A percentile compares a stretch with the other conserved stretches of the same genome.
phyloP scores from a whole-genome alignment of 2,113 vertebrate species.

The Serinus canaria region DNA sequence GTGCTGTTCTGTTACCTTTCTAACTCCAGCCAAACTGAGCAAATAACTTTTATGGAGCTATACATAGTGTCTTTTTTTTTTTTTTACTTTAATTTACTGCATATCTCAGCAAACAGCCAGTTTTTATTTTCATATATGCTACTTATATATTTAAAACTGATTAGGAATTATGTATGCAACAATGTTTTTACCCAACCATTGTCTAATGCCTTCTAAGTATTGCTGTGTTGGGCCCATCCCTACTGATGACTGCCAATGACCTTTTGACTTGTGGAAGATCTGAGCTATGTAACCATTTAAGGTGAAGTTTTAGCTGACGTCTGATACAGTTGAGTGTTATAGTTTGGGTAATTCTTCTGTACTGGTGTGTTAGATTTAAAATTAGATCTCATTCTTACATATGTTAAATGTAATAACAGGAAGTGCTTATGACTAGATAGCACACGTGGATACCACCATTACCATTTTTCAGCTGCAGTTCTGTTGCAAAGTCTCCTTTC shows the following conservation, averaged over 20 bases:
- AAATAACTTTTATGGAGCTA: neutral
- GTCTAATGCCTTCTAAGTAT: neutral
- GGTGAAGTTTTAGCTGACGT: neutral
- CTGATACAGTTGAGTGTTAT: neutral
- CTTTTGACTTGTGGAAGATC: neutral
- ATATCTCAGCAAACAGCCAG: neutral
- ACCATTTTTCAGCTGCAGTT: neutral
- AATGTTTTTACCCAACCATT: neutral
- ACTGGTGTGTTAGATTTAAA: neutral
- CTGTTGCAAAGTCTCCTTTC: neutral
- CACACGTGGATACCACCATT: neutral
- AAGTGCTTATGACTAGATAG: neutral
- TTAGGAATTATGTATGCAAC: neutral
- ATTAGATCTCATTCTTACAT: neutral
- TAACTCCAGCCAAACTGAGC: neutral
- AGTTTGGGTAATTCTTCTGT: neutral
- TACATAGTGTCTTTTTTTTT: neutral
- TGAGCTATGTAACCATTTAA: neutral
- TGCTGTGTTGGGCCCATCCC: rapidly evolving
- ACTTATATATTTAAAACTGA: neutral
- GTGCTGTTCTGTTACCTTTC: neutral
- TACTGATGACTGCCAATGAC: neutral
- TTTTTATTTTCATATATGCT: neutral
- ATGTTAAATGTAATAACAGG: neutral
- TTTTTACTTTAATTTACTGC: neutral